Conservation (phyloP, 2,113 vertebrate genomes). For the Anarhynchus alexandrinus region DNA sequence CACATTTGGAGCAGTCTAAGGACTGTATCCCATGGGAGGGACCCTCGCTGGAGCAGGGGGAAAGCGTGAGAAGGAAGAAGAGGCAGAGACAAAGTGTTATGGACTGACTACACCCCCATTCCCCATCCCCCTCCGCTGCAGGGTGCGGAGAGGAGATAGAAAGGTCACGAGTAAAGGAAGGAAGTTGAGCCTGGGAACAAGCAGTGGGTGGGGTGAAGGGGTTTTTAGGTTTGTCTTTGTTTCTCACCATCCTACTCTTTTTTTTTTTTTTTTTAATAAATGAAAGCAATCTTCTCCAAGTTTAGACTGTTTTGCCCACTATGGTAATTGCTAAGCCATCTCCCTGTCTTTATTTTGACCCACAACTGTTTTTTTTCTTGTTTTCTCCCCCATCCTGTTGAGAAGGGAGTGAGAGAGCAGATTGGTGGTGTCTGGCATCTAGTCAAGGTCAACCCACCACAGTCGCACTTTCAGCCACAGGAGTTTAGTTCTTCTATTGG, state of each 20-base stretch:
- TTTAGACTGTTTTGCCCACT: not conserved
- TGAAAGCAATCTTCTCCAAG: not conserved
- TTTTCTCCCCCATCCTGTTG: not conserved
- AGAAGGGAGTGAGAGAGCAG: not conserved
- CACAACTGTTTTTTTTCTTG: not conserved
- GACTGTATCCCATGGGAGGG: not conserved
- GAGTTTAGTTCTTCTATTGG: not conserved
- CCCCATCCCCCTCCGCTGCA: accelerated
- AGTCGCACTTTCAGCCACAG: not conserved
- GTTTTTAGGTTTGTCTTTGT: not conserved
- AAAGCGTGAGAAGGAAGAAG: not conserved
- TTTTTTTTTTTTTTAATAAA: not conserved
- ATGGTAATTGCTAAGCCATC: not conserved
- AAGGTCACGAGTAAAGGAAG: not conserved
- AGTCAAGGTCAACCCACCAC: not conserved
- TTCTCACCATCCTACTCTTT: not conserved
- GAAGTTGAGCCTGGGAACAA: not conserved
- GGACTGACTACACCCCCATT: not conserved
- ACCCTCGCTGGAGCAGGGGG: not conserved
- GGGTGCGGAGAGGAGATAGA: not conserved
- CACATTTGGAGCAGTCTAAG: not conserved
- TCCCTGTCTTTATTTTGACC: not conserved
- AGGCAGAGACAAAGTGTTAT: not conserved
- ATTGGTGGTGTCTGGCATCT: not conserved
- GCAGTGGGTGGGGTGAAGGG: not conserved